Evolutionary conservation across 2,113 vertebrate genomes (phyloP).

Genomic region (Peucedramus taeniatus): DNA sequence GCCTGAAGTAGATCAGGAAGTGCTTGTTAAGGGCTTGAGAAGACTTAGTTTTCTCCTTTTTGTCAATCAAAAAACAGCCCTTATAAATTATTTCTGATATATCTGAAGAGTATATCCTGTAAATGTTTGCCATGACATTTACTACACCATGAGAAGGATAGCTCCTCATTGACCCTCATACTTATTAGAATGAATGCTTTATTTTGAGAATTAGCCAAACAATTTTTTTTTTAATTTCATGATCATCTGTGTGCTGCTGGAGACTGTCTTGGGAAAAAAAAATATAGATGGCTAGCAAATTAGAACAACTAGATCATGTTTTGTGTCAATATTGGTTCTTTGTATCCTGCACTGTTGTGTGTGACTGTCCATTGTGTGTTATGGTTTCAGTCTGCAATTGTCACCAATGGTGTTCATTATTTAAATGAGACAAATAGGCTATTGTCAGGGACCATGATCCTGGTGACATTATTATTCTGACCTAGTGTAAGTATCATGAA

Average conservation of each 20-base stretch:
- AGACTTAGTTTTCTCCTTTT: neutral
- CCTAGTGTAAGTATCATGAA: constrained; percentile 82
- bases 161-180: neutral
- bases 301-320: neutral
- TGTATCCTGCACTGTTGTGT: neutral
- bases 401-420: constrained; percentile 77
- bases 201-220: neutral
- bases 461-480: constrained; percentile 77
- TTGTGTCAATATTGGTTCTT: neutral
- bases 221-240: constrained; percentile 5
- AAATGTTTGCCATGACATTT: neutral
- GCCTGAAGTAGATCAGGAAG: neutral
- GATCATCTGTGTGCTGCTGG: neutral
- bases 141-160: neutral
- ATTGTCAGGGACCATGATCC: constrained; percentile 67
- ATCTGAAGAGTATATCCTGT: neutral
- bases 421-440: constrained; percentile 84
- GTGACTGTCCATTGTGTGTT: neutral
- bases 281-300: neutral
- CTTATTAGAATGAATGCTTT: neutral
- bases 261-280: neutral
- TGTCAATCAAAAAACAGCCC: neutral
- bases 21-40: neutral
- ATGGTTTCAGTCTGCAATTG: constrained; percentile 62
- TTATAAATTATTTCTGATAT: neutral